Percentiles rank a stretch among this genome's conserved stretches.
Conservation (phyloP, 2,797 vertebrate species). For the Mormyrops attenuatus region DNA sequence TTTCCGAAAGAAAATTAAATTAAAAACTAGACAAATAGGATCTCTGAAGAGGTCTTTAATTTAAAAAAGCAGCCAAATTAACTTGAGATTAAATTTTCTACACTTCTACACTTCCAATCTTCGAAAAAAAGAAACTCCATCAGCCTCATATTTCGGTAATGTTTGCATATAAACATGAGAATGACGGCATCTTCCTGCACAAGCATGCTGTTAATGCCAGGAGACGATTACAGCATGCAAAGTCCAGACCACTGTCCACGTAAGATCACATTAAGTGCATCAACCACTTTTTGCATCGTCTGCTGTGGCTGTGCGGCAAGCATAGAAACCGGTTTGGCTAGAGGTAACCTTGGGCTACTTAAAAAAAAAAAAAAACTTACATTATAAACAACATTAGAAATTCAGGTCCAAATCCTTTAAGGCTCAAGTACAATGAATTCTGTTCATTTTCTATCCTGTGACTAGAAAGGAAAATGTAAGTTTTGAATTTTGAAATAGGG, state of each 20-base stretch:
- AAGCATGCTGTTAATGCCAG: neutral
- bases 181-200: neutral
- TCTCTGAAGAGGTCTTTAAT: neutral
- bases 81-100: neutral
- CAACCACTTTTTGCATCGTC: neutral
- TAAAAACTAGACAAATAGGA: neutral
- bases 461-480: neutral
- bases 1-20: neutral
- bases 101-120: neutral
- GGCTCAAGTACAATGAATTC: neutral
- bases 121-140: neutral
- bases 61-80: neutral
- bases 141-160: neutral
- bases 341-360: neutral
- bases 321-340: neutral
- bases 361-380: neutral
- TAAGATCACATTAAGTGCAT: neutral
- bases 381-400: neutral
- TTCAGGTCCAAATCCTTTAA: neutral
- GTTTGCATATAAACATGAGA: neutral
- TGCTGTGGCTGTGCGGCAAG: neutral
- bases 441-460: neutral
- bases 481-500: neutral
- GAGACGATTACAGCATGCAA: neutral
- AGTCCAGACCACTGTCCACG: neutral